Evolutionary conservation across 2,888 invertebrate genomes (phyloP).

Genomic region (Eupithecia exiguata): DNA sequence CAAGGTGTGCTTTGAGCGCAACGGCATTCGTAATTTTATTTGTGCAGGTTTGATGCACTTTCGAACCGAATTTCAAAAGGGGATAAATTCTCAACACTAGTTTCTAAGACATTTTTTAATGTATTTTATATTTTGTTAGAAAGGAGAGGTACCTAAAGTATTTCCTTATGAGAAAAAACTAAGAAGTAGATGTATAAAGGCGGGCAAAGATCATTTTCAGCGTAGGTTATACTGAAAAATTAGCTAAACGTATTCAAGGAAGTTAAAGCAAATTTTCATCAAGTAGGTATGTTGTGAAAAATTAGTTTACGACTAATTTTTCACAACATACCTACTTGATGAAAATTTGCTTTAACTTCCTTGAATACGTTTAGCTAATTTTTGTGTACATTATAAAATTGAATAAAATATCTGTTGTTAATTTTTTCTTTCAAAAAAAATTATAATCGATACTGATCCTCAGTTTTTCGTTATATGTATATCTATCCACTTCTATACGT

Average conservation of each 20-base stretch:
- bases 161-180: not conserved
- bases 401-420: too few relatives aligned
- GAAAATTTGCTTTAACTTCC: too few relatives aligned
- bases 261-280: too few relatives aligned
- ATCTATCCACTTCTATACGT: not conserved
- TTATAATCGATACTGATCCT: too few relatives aligned
- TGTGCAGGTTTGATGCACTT: constrained; percentile 10
- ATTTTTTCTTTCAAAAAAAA: too few relatives aligned
- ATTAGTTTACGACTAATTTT: too few relatives aligned
- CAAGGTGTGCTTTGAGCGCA: constrained; percentile 25
- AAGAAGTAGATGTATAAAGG: not conserved
- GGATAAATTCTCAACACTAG: not conserved
- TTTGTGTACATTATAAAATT: too few relatives aligned
- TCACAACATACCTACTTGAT: too few relatives aligned
- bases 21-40: constrained; percentile 32
- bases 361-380: too few relatives aligned
- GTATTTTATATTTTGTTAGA: not conserved
- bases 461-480: not conserved
- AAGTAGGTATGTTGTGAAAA: too few relatives aligned
- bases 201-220: not conserved
- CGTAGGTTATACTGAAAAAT: not conserved
- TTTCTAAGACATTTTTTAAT: not conserved
- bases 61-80: not conserved
- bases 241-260: too few relatives aligned
- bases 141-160: not conserved